Evolutionary conservation across 2,888 invertebrate genomes (phyloP), one percentile per base, ranked within the genome.

Genomic region (Xestoiulus laeticollis): DNA sequence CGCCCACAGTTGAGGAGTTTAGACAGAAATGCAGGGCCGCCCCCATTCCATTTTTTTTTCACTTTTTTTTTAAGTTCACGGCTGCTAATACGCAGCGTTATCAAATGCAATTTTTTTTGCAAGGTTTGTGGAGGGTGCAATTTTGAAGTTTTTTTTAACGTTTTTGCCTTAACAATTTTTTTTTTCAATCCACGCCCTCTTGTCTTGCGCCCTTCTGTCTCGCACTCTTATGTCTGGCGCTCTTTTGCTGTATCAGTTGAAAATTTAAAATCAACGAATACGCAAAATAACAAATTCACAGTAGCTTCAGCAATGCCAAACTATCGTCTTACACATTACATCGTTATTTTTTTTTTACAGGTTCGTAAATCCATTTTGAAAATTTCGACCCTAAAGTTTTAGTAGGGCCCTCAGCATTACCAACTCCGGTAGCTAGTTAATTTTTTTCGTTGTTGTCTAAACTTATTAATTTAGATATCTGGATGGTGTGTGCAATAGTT

Each of bases 1-100:
- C 59, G 59, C 59, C 59, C 59, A 59, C 59, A 59, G 59, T 59
- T 59, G 59, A 59, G 59, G 59, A 59, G 59, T 59, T 59, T 59
- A 59, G 59, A 59, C 59, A 59, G 59, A 59, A 59, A 59, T 59
- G 59, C 59, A 59, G 59, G 59, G 59, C 59, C 59, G 59, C 59
- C 59, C 59, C 59, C 59, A 59, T 59, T 59, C 59, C 59, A 59
- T 59, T 59, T 59, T 59, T n/a, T 10, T n/a, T n/a, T n/a, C n/a
- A n/a, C n/a, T n/a, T n/a, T n/a, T n/a, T n/a, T 59, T n/a, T 59
- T 59, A n/a, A 59, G 59, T 59, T 59, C 59, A n/a, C n/a, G 22
- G 22, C 59, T 59, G 59, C 59, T 59, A 59, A 59, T 59, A 59
- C 59, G 59, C 59, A 59, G 59, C 8, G 59, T n/a, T n/a, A 59